These are phyloP conservation scores for Theropithecus gelada DNA, from an alignment of 2,113 vertebrate genomes.

Conservation along the genomic window DNA sequence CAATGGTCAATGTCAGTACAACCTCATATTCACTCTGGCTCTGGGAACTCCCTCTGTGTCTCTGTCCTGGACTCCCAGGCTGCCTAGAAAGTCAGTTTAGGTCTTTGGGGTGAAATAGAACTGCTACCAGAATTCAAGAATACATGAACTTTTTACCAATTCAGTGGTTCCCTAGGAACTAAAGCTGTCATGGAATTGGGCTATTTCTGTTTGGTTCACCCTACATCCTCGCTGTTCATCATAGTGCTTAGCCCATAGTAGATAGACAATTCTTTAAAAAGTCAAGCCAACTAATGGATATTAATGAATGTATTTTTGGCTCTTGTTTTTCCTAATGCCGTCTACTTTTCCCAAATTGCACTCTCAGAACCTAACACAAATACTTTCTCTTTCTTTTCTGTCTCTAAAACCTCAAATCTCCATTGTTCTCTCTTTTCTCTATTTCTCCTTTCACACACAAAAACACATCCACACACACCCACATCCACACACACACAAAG, in stretches of 20 bases:
- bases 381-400: neutral
- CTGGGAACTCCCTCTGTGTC: neutral
- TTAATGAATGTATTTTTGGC: neutral
- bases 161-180: neutral
- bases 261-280: neutral
- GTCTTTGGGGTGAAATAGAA: neutral
- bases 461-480: neutral
- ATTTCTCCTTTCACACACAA: neutral
- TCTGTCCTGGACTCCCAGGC: neutral
- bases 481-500: neutral
- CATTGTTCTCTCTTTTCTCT: neutral
- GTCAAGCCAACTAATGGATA: neutral
- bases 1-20: accelerated
- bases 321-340: neutral
- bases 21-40: neutral
- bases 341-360: neutral
- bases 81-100: neutral
- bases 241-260: neutral
- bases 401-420: neutral
- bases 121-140: neutral
- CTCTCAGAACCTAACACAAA: neutral
- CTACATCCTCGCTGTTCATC: neutral
- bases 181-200: neutral
- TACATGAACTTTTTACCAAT: neutral
- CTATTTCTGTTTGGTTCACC: neutral